Evolutionary conservation across 64 coral and sea anemone species (phyloP).

Genomic region (Stylophora pistillata): DNA sequence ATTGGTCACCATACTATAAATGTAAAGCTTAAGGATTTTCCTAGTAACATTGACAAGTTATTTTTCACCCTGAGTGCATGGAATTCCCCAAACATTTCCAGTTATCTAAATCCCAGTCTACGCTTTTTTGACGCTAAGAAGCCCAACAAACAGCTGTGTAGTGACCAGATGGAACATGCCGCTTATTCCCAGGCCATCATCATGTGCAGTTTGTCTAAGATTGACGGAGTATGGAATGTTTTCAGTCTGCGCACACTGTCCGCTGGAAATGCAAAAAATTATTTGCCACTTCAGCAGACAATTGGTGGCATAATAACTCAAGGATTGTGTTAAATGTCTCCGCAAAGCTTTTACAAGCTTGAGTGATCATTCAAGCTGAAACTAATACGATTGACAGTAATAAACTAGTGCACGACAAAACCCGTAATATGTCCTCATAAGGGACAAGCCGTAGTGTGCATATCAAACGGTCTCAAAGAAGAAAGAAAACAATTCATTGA

Average conservation of each 20-base stretch:
- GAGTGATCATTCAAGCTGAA: too few relatives aligned
- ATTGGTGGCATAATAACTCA: slow-evolving; percentile 31
- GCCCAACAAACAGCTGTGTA: slow-evolving; percentile 88
- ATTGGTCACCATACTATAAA: slow-evolving; percentile 84
- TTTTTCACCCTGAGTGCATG: slow-evolving; percentile 96
- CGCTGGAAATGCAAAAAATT: slow-evolving; percentile 70
- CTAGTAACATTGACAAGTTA: slow-evolving; percentile 70
- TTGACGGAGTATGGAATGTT: slow-evolving; percentile 64
- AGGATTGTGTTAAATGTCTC: slow-evolving; percentile 54
- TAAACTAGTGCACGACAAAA: too few relatives aligned
- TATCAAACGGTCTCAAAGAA: too few relatives aligned
- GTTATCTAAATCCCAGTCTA: slow-evolving; percentile 84
- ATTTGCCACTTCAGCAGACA: slow-evolving; percentile 45
- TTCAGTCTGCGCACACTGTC: slow-evolving; percentile 59
- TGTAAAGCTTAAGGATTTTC: slow-evolving; percentile 75
- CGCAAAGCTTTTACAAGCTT: too few relatives aligned
- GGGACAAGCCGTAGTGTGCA: too few relatives aligned
- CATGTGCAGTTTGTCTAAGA: slow-evolving; percentile 75
- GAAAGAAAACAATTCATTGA: too few relatives aligned
- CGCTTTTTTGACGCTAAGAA: slow-evolving; percentile 77
- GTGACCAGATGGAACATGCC: slow-evolving; percentile 83
- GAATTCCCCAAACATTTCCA: slow-evolving; percentile 89
- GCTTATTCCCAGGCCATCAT: slow-evolving; percentile 89
- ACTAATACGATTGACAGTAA: too few relatives aligned
- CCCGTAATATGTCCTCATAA: too few relatives aligned